Evolutionary conservation across 2,797 vertebrate genomes (phyloP), one percentile per base, ranked within the genome.

Genomic region (Hyperoplus immaculatus): DNA sequence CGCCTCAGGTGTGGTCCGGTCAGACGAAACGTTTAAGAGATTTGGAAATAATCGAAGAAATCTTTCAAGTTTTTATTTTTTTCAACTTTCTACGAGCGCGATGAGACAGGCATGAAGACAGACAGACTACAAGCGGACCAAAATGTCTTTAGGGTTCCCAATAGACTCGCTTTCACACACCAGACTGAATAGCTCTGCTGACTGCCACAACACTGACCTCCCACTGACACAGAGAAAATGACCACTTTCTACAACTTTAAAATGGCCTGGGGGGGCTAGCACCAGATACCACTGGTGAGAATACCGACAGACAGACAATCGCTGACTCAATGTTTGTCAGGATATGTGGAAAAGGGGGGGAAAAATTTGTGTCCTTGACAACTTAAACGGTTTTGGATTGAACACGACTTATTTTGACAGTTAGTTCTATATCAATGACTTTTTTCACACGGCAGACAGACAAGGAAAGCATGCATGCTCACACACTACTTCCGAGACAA

Each of bases 251-350:
- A 89, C 89, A 87, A 84, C 78, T 91, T 92, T 81, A 62, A 90
- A 90, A 90, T 88, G 85, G 87, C 88, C 81, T 79, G 82, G 78
- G 76, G 86, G 69, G 72, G 77, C 29, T 29, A 63, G 80, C 80
- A 87, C 39, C 69, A 93, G 90, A 89, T 57, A 85, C 75, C 71
- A 53, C 78, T 1, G 16, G 81, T 63, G 81, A 85, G 88, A 90
- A 91, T 75, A 88, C 90, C 90, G 29, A 29, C 29, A 29, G 29
- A 89, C 85, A 91, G 90, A 93, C 90, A 90, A 93, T 78, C 85
- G 89, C 91, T 93, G 91, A 92, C 85, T 93, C 87, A 87, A 90
- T 90, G 87, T 93, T 91, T 93, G 89, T 89, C 88, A 90, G 90
- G 90, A 93, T 90, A 87, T 83, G 89, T 81, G 86, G 75, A 87